Base-by-base conservation (phyloP, 2,888 invertebrate genomes). In the Euproctis similis region DNA sequence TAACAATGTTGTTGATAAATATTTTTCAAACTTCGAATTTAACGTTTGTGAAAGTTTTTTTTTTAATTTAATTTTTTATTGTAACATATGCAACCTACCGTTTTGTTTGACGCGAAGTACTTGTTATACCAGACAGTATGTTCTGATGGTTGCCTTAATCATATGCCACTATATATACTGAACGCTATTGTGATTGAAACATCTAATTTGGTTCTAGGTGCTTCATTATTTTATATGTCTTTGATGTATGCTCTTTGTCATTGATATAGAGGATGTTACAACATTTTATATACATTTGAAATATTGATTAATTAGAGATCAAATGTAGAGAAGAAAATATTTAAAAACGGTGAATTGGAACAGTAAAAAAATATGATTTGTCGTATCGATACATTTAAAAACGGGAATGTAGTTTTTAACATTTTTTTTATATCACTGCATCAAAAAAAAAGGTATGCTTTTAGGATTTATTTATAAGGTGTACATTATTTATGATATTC, bases 191-290 rank as follows among this genome's bases (percentile, higher is more conserved):
- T 52, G 50, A 50, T 58, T 53, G 39, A 56, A 70, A 59, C 68
- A 60, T 76, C 70, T 77, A 75, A 78, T 75, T 73, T 74, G 63
- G 57, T 62, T 62, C 61, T 64, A 55, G 50, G 54, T 47, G 36
- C 53, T 59, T 65, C 57, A 67, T 69, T 68, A 71, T 64, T 59
- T 61, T 54, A 58, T 61, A 54, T 58, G 53, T 59, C 56, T 58
- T 54, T 45, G 54, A 60, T 59, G 67, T 54, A 61, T 63, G 64
- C 69, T 68, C 59, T 56, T 55, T 28, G 41, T 44, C 43, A 25
- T 36, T 38, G 17, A 20, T 14, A 19, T 44, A 48, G 46, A 58
- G 51, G 45, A n/a, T 27, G 55, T 31, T 28, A 8, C 19, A 21
- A 6, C 9, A 4, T 19, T n/a, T 14, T 26, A 6, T 26, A 8